Evolutionary conservation across 2,113 vertebrate genomes (phyloP), one percentile per base, ranked within the genome.

Genomic region (Uropsilus gracilis): DNA sequence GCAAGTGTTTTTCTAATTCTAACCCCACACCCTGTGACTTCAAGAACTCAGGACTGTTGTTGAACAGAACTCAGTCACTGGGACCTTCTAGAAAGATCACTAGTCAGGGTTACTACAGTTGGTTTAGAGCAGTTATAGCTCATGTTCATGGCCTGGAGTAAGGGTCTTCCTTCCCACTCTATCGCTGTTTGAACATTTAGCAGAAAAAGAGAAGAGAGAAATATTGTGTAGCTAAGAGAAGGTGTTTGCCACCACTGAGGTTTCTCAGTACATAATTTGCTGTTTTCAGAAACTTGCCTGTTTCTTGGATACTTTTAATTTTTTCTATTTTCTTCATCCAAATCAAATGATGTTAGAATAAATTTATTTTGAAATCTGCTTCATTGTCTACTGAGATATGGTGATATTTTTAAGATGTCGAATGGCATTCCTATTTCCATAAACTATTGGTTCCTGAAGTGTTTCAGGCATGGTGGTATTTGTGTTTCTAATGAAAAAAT

Each of bases 401-500:
- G 22, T 66, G 44, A 26, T 84, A 59, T 93, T 92, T 95, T 90
- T 37, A 9, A 73, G 71, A 63, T 50, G 18, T 89, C 75, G 69
- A 85, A 88, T 89, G 80, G 6, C 28, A 69, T 69, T 69, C 20
- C 28, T 68, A 2, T 91, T 80, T 80, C 28, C 22, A 44, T 24
- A 86, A 86, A 55, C 39, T 37, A 1, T 50, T 84, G 66, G 18
- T 86, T 90, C n/a, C 28, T 85, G 32, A 63, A 57, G 24, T 89
- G 61, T 85, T 83, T 76, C 17, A n/a, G 39, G 26, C n/a, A 37
- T 68, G 75, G 75, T 26, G 50, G 34, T 18, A 76, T 75, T 92
- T 78, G 26, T n/a, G 16, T 75, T 63, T 55, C 22, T 63, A 46
- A 32, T 92, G 30, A n/a, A 55, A 82, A 90, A 91, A 76, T 66